Percentiles rank a stretch among this genome's conserved stretches.
These are phyloP conservation scores for Crocallis elinguaria DNA, from an alignment of 2,888 invertebrate species.

Conservation along the genomic window DNA sequence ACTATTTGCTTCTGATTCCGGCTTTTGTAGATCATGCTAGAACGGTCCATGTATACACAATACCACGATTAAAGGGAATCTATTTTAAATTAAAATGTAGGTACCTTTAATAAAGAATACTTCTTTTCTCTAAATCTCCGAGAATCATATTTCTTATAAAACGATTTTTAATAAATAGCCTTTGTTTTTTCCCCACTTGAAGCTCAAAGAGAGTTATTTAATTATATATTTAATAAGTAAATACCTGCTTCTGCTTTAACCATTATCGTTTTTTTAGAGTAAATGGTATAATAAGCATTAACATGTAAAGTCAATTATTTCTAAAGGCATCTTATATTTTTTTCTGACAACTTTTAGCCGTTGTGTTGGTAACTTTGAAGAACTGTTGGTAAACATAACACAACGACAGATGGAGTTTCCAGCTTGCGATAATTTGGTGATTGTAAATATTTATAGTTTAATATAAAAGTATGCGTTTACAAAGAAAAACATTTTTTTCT, in stretches of 20 bases:
- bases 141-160: no score
- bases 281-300: background rate
- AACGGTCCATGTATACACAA: no score
- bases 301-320: slow-evolving; percentile 9
- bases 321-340: slow-evolving; percentile 4
- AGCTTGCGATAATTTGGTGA: no score
- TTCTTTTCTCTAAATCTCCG: no score
- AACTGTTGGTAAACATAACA: slow-evolving; percentile 9
- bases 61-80: no score
- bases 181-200: background rate
- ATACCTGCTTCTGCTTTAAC: background rate
- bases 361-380: no score
- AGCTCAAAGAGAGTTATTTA: background rate
- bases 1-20: background rate
- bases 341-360: slow-evolving; percentile 2
- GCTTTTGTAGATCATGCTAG: background rate
- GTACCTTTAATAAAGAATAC: no score
- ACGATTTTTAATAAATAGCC: no score
- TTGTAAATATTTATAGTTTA: no score
- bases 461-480: no score
- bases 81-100: no score
- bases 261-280: slow-evolving; percentile 4
- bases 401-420: background rate
- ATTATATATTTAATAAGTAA: slow-evolving; percentile 1
- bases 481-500: no score